Evolutionary conservation across 2,113 vertebrate genomes (phyloP).

Genomic region (Apeltes quadracus): DNA sequence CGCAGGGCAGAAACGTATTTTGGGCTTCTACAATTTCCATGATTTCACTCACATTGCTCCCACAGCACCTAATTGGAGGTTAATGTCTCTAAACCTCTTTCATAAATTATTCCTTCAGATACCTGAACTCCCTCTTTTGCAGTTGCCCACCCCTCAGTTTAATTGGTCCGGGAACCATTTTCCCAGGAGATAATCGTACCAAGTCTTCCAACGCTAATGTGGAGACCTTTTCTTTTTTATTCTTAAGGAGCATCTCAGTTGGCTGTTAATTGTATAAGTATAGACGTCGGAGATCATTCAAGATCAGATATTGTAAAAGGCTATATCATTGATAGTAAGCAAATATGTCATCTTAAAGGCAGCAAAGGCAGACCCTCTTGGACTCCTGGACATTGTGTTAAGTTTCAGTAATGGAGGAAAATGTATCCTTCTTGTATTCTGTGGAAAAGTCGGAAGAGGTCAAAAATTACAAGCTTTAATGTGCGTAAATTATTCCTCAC

Average conservation of each 20-base stretch:
- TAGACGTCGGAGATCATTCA: background rate
- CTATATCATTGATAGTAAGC: background rate
- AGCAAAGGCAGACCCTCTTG: background rate
- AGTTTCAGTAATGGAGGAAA: background rate
- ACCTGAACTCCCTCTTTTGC: constrained; percentile 53
- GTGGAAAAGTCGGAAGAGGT: background rate
- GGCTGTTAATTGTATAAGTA: background rate
- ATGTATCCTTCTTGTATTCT: background rate
- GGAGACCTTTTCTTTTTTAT: constrained; percentile 1
- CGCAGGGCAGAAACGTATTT: background rate
- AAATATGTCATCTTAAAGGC: background rate
- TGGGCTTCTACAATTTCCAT: constrained; percentile 16
- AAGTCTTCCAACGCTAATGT: constrained; percentile 4
- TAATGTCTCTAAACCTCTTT: constrained; percentile 67
- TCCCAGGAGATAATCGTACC: constrained; percentile 17
- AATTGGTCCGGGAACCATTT: constrained; percentile 35
- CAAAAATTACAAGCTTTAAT: background rate
- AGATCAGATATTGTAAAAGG: background rate
- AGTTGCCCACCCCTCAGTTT: constrained; percentile 26
- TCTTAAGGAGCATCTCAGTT: constrained; percentile 7
- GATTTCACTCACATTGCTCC: constrained; percentile 46
- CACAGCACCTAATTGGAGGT: constrained; percentile 56
- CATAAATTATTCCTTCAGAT: constrained; percentile 68
- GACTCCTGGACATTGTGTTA: background rate
- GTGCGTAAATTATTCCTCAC: background rate